Evolutionary conservation across 2,113 vertebrate genomes (phyloP), one percentile per base, ranked within the genome.

Genomic region (Struthio camelus): DNA sequence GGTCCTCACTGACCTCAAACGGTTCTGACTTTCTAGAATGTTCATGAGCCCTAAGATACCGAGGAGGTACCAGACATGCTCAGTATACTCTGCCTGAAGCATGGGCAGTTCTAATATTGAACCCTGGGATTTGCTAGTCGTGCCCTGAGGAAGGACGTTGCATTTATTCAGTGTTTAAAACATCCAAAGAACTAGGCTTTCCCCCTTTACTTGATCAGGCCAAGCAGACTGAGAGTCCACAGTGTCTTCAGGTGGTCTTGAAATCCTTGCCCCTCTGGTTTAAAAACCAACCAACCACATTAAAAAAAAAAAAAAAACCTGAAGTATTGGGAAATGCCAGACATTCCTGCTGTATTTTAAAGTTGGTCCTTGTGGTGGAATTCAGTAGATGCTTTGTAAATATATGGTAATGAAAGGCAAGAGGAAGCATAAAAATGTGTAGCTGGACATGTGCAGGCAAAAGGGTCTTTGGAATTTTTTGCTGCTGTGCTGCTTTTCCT

Each of bases 21-120:
- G 11, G 58, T 51, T 87, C 50, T 6, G 51, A 19, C 53, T 65
- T 78, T 95, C 87, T 90, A 77, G 94, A 97, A 94, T 30, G 28
- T 88, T 95, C 87, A 40, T 27, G 71, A 77, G 48, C 61, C 32
- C 30, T 11, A 18, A 34, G 56, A 59, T 34, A 34, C 56, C 4
- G 4, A 5, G 25, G 48, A 91, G 70, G 22, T 56, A 69, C 5
- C 62, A 81, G 79, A 30, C 32, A 19, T 23, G 15, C 19, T 25
- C 3, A 3, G 5, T 44, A 36, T 0, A 2, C 9, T 27, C 30
- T 81, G 53, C 50, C 62, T 77, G 84, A 38, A 65, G 78, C 61
- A 16, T 13, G 59, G 77, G 50, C 38, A 64, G 44, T 20, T 36
- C 6, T 2, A 85, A 50, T 65, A 54, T 70, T 73, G 50, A 65